These are phyloP conservation scores for Idris sp. DNA, from an alignment of 1,140 invertebrate species.

Conservation along the genomic window DNA sequence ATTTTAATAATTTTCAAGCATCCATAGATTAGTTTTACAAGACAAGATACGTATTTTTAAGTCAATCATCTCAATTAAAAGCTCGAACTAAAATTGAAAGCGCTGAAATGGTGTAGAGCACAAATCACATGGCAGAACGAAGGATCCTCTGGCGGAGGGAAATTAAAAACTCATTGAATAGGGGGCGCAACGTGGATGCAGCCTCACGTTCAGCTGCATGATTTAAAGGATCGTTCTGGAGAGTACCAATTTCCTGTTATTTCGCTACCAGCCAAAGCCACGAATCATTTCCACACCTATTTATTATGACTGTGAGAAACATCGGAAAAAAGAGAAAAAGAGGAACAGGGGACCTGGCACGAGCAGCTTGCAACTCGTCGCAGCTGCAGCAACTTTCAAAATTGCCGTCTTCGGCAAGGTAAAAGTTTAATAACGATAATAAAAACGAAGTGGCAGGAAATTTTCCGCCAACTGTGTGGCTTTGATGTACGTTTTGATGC, in stretches of 20 bases:
- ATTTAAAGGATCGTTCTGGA: conserved; percentile 69
- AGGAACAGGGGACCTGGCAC: conserved; percentile 59
- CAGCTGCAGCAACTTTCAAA: conserved; percentile 61
- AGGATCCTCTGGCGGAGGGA: conserved; percentile 50
- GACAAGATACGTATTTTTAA: conserved; percentile 6
- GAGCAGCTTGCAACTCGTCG: conserved; percentile 64
- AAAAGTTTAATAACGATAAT: conserved; percentile 70
- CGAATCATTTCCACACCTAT: conserved; percentile 74
- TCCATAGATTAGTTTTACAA: background rate
- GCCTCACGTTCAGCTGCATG: conserved; percentile 56
- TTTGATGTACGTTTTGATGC: conserved; percentile 59
- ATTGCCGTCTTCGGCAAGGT: conserved; percentile 60
- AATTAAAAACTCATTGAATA: conserved; percentile 68
- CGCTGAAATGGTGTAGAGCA: conserved; percentile 10
- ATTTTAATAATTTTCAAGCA: too few species aligned
- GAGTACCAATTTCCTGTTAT: conserved; percentile 70
- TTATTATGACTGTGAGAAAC: conserved; percentile 66
- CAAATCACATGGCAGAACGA: conserved; percentile 55
- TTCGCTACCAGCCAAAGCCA: conserved; percentile 67
- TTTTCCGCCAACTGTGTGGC: conserved; percentile 66
- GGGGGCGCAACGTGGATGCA: conserved; percentile 45
- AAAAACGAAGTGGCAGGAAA: conserved; percentile 65
- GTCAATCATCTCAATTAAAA: conserved; percentile 52
- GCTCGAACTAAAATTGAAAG: conserved; percentile 49
- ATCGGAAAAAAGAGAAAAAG: conserved; percentile 56